phyloP scores from a whole-genome alignment of 2,797 vertebrate species.

The Schizopygopsis malacanthus region DNA sequence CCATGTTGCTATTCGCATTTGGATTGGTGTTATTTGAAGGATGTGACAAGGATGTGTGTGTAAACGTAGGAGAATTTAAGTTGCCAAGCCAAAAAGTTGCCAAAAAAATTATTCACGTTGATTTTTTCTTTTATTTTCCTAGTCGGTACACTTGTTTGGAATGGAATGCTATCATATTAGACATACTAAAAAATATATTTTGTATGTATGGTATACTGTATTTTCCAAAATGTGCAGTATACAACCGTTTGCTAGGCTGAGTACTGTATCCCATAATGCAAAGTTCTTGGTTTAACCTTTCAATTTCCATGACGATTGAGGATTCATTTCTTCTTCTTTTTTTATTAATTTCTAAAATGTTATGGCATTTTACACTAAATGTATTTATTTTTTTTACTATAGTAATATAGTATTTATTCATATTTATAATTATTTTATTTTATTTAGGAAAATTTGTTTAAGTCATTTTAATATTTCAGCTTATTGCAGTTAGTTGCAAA shows the following conservation, averaged over 20 bases:
- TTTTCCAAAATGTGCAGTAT: not conserved
- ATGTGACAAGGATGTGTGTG: constrained; percentile 9
- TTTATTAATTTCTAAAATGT: not conserved
- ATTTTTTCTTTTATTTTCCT: not conserved
- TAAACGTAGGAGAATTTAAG: not conserved
- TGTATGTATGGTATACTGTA: not conserved
- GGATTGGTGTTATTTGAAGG: constrained; percentile 49
- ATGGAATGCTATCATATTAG: constrained; percentile 23
- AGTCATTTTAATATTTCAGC: no score
- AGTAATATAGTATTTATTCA: no score
- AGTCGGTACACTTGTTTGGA: not conserved
- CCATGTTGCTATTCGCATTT: constrained; percentile 31
- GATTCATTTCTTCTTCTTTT: not conserved
- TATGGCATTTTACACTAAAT: not conserved
- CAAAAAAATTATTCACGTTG: not conserved
- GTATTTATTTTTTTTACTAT: not conserved
- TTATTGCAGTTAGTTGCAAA: not conserved
- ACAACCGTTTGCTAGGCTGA: not conserved
- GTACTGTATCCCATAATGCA: constrained; percentile 1
- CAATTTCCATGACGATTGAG: not conserved
- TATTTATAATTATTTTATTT: no score
- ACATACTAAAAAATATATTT: not conserved
- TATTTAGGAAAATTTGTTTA: no score
- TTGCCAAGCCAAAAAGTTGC: not conserved
- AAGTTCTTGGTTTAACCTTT: not conserved